These are phyloP conservation scores for Ornithoptera alexandrae DNA, from an alignment of 2,888 invertebrate species.

Conservation along the genomic window DNA sequence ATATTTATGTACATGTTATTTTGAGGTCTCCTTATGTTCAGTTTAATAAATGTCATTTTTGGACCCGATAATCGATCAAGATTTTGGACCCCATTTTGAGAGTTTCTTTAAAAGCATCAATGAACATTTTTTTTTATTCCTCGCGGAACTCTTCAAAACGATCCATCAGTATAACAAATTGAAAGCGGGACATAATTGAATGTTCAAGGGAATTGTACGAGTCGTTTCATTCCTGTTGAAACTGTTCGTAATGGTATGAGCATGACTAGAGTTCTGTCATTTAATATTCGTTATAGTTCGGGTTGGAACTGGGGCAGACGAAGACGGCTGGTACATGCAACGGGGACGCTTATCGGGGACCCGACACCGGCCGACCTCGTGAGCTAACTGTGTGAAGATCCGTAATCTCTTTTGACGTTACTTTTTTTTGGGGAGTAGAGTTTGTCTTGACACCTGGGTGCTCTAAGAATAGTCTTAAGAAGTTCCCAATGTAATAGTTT, in stretches of 20 bases:
- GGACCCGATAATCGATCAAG: no score
- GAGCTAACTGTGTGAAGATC: neutral
- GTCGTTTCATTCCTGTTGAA: neutral
- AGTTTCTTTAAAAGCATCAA: neutral
- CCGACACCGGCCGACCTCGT: neutral
- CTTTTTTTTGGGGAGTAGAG: no score
- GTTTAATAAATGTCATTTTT: no score
- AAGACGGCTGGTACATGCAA: neutral
- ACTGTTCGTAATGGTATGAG: constrained; percentile 4
- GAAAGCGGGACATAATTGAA: neutral
- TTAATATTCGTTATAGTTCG: constrained; percentile 6
- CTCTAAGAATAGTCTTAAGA: no score
- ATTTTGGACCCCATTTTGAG: no score
- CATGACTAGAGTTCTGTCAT: constrained; percentile 3
- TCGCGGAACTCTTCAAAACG: neutral
- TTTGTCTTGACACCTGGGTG: no score
- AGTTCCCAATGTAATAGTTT: no score
- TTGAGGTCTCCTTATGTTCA: no score
- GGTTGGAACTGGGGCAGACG: neutral
- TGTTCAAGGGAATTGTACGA: neutral
- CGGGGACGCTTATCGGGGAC: neutral
- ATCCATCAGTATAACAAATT: neutral
- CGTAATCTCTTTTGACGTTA: neutral
- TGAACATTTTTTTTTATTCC: neutral
- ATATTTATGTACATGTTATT: no score